Evolutionary conservation across 2,888 invertebrate species (phyloP), one percentile per base, ranked within the genome.

Genomic region (Tenthredo distinguenda): DNA sequence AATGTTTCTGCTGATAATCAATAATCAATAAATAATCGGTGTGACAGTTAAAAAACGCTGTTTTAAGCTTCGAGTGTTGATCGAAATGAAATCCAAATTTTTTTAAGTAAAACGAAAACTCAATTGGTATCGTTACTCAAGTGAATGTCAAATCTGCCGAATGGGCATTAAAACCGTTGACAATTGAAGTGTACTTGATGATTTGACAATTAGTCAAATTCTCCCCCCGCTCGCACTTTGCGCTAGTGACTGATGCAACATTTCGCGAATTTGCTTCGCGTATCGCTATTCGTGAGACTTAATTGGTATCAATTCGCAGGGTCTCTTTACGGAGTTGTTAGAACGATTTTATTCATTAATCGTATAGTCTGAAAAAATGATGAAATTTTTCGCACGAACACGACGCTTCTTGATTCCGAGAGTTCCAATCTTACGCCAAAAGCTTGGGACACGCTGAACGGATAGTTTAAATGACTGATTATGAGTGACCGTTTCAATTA

Each of bases 281-380:
- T 12, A 43, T 74, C 18, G 31, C 50, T 37, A 50, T 77, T 34
- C 55, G 77, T 12, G 50, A 26, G 31, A 50, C 3, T 77, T 50
- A 77, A 77, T 77, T 77, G 55, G 10, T 55, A 77, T 55, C 77
- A 77, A 77, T 77, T 77, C 77, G 26, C 26, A 26, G 77, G n/a
- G 55, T 77, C 77, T 77, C 50, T 34, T 18, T 55, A 37, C 34
- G 18, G 55, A 31, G 50, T 40, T 21, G 72, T 74, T 68, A 68
- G 7, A n/a, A 43, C 40, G 72, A 74, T 43, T 74, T 74, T 40
- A 50, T 50, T 77, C 31, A 31, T 31, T 55, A 55, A 77, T 77
- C 77, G 7, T 55, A 34, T n/a, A 15, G 76, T 21, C 6, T 31
- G n/a, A 50, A 21, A 18, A 77, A 77, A 55, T 77, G 77, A 77